Conservation (phyloP, 2,888 invertebrate species). For the Sinelater perroti region DNA sequence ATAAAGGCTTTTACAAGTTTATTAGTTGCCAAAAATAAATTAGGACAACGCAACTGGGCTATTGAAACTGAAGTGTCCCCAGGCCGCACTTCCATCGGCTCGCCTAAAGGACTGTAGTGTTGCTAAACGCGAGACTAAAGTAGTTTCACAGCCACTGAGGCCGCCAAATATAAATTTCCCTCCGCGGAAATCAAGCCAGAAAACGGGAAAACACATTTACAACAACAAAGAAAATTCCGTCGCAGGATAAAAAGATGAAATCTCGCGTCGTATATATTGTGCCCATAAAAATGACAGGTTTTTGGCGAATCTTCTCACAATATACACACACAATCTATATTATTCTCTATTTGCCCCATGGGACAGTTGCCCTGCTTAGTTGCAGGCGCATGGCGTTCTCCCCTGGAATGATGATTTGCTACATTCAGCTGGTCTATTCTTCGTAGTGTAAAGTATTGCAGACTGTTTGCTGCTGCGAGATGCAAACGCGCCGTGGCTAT, state of each 20-base stretch:
- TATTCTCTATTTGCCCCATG: conserved; percentile 51
- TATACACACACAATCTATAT: conserved; percentile 50
- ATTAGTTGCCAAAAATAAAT: neutral
- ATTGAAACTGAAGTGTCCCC: conserved; percentile 27
- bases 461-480: conserved; percentile 36
- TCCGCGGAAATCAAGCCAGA: conserved; percentile 56
- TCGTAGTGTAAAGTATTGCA: conserved; percentile 35
- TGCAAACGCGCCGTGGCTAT: conserved; percentile 34
- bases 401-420: conserved; percentile 29
- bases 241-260: conserved; percentile 52
- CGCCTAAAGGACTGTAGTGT: conserved; percentile 28
- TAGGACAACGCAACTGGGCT: conserved; percentile 8
- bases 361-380: conserved; percentile 45
- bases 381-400: conserved; percentile 29
- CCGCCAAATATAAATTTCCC: conserved; percentile 57
- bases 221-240: conserved; percentile 54
- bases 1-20: no score
- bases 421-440: conserved; percentile 35
- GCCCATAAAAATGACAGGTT: conserved; percentile 54
- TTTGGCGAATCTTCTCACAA: conserved; percentile 49
- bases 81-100: conserved; percentile 21
- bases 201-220: conserved; percentile 53
- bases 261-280: conserved; percentile 52
- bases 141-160: conserved; percentile 38
- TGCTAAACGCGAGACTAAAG: conserved; percentile 35